These are phyloP conservation scores for Nezara viridula DNA, from an alignment of 2,888 invertebrate species.

Conservation along the genomic window DNA sequence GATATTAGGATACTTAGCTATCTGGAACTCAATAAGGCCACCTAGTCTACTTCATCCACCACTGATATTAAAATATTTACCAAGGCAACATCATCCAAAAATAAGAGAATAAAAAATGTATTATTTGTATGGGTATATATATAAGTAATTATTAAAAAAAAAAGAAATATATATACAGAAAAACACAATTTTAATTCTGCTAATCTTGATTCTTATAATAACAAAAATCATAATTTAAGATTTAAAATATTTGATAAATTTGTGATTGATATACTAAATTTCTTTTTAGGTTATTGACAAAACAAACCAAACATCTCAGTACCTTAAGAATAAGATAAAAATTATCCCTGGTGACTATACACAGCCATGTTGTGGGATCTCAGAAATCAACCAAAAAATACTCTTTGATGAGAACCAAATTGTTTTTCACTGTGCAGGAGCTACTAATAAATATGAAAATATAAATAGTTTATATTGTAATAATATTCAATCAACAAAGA, in stretches of 20 bases:
- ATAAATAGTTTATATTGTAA: slow-evolving; percentile 83
- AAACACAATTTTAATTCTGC: too few relatives aligned
- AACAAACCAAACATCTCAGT: slow-evolving; percentile 62
- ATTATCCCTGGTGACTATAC: slow-evolving; percentile 65
- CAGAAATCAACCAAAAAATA: slow-evolving; percentile 60
- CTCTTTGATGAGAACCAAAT: slow-evolving; percentile 64
- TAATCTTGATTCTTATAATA: too few relatives aligned
- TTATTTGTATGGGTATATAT: too few relatives aligned
- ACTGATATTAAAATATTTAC: too few relatives aligned
- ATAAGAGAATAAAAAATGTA: too few relatives aligned
- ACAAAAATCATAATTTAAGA: too few relatives aligned
- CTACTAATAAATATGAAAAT: slow-evolving; percentile 65
- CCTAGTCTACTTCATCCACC: too few relatives aligned
- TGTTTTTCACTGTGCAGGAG: slow-evolving; percentile 66
- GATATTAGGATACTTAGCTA: too few relatives aligned
- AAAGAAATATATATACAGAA: too few relatives aligned
- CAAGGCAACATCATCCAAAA: too few relatives aligned
- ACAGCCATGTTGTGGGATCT: slow-evolving; percentile 65
- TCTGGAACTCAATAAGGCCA: too few relatives aligned
- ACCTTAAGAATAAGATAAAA: slow-evolving; percentile 62
- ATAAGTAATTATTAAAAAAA: too few relatives aligned
- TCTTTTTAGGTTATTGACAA: slow-evolving; percentile 62
- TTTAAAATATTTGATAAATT: background rate
- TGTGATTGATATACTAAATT: background rate
- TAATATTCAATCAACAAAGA: slow-evolving; percentile 89